Conservation (phyloP, 64 coral and sea anemone species). For the Exaiptasia diaphana region DNA sequence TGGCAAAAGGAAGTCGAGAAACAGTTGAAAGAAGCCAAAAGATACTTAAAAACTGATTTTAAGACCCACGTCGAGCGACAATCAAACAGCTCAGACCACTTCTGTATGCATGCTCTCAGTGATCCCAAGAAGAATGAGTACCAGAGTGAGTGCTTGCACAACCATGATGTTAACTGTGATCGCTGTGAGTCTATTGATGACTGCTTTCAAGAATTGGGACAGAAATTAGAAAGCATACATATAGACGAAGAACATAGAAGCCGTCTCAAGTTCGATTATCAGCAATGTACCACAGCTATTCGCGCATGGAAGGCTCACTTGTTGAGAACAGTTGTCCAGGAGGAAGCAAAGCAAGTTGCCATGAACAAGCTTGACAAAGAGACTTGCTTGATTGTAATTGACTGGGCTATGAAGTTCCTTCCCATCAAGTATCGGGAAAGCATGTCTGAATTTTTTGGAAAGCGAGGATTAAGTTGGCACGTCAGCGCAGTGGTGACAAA, state of each 20-base stretch:
- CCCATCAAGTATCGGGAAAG: background rate
- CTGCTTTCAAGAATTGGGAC: background rate
- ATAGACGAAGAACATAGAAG: constrained; percentile 18
- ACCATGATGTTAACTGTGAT: background rate
- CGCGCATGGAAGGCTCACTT: constrained; percentile 11
- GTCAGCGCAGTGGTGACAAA: constrained; percentile 57
- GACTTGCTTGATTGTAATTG: constrained; percentile 3
- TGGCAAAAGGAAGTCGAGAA: background rate
- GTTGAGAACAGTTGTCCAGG: constrained; percentile 12
- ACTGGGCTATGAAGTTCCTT: constrained; percentile 47
- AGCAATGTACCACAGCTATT: constrained; percentile 2
- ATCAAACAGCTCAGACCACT: constrained; percentile 16
- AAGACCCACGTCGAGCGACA: background rate
- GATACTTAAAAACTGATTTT: background rate
- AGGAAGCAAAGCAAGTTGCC: constrained; percentile 31
- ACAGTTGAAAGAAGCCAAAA: background rate
- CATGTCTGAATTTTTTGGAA: constrained; percentile 30
- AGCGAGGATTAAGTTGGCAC: constrained; percentile 54
- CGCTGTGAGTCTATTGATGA: constrained; percentile 2
- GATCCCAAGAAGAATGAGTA: constrained; percentile 1
- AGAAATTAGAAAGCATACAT: background rate
- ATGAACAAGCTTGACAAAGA: constrained; percentile 1
- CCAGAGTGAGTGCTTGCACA: background rate
- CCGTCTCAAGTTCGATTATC: constrained; percentile 9
- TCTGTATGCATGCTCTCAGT: constrained; percentile 12